These are phyloP conservation scores for Collichthys lucidus DNA, from an alignment of 2,113 vertebrate species.

Conservation along the genomic window DNA sequence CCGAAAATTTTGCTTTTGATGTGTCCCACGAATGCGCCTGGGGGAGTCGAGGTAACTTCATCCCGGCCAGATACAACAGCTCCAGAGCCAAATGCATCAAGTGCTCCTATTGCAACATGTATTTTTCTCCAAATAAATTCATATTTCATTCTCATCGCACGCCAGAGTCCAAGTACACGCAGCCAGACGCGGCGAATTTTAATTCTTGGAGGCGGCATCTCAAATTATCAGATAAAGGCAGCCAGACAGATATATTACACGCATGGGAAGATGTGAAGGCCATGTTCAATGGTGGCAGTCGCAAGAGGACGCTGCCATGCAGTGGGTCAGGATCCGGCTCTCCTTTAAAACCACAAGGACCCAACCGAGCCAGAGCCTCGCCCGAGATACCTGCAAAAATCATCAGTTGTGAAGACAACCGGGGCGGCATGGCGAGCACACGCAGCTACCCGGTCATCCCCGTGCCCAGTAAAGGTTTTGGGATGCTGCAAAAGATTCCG, in stretches of 20 bases:
- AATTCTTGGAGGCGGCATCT: slow-evolving; percentile 95
- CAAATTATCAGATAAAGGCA: slow-evolving; percentile 88
- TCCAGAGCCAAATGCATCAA: slow-evolving; percentile 95
- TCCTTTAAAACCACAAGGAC: slow-evolving; percentile 73
- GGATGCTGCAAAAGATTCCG: slow-evolving; percentile 94
- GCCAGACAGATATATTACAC: slow-evolving; percentile 88
- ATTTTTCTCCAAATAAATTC: slow-evolving; percentile 95
- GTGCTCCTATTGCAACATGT: slow-evolving; percentile 93
- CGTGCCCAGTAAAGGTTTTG: slow-evolving; percentile 95
- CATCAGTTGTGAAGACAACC: slow-evolving; percentile 83
- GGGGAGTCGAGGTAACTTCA: slow-evolving; percentile 92
- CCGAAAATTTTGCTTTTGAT: slow-evolving; percentile 94
- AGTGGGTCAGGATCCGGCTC: slow-evolving; percentile 74
- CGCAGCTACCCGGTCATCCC: slow-evolving; percentile 96
- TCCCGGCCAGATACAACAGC: slow-evolving; percentile 93
- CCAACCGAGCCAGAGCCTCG: slow-evolving; percentile 65
- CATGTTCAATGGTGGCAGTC: slow-evolving; percentile 97
- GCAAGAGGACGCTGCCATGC: slow-evolving; percentile 92
- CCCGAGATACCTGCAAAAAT: slow-evolving; percentile 85
- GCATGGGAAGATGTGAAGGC: slow-evolving; percentile 98
- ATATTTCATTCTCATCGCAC: slow-evolving; percentile 94
- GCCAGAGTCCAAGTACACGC: slow-evolving; percentile 93
- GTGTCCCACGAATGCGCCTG: slow-evolving; percentile 93
- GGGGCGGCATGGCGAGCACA: slow-evolving; percentile 80
- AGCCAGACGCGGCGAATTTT: slow-evolving; percentile 93